Evolutionary conservation across 2,888 invertebrate genomes (phyloP), one percentile per base, ranked within the genome.

Genomic region (Melanostoma scalare): DNA sequence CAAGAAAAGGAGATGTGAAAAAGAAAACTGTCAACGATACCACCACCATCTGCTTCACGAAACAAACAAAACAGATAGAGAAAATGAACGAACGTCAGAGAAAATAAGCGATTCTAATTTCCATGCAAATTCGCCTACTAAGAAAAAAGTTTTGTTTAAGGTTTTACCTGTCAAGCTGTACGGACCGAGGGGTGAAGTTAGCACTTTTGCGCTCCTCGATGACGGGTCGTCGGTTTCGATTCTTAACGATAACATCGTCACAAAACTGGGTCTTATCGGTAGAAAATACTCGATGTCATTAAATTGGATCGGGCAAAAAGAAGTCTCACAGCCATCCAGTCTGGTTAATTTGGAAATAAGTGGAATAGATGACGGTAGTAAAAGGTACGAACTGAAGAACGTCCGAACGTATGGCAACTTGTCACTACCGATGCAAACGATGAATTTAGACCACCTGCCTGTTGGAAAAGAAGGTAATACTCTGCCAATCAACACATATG

Each of bases 31-130:
- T 9, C 4, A 30, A 6, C 31, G 58, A 60, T 35, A 42, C 42
- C 71, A 71, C 6, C 71, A 71, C 10, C 31, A 1, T 0, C 3
- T 71, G 8, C 50, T 71, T 2, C 71, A 71, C 6, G 44, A 53
- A 52, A 33, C 31, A 33, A 38, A 2, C 4, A 38, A 40, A 1
- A 3, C 40, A 33, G 52, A 52, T n/a, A 3, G 6, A 38, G 10
- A 10, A 36, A 55, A 38, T 31, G n/a, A 1, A 8, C 9, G 2
- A 40, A 38, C 40, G 2, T n/a, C 2, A 0, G 5, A 2, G 2
- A 53, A n/a, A 53, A 53, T 35, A n/a, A 10, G 4, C 6, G 20
- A 53, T 6, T 53, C 53, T 5, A 35, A 53, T 35, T 53, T 53
- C 3, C 53, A 53, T 53, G 53, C 53, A 0, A 35, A 8, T 10